Conservation (phyloP, 2,797 vertebrate genomes). For the Onychomys leucogaster region DNA sequence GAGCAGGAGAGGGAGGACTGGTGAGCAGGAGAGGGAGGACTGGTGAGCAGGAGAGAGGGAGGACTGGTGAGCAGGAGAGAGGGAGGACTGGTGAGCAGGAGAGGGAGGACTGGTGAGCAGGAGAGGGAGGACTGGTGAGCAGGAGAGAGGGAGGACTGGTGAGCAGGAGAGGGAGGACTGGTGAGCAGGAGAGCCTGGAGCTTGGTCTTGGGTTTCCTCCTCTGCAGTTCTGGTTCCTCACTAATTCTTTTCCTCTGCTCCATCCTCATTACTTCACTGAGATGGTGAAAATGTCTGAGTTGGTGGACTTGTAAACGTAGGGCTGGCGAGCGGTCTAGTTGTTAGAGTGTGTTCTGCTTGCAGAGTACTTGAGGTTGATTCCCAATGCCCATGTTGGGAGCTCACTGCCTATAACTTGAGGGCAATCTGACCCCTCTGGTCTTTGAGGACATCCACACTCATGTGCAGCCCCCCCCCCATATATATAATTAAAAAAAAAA, state of each 20-base stretch:
- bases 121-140: not conserved
- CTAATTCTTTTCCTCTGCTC: not conserved
- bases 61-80: too few relatives aligned
- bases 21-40: too few relatives aligned
- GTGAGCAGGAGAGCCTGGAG: not conserved
- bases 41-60: too few relatives aligned
- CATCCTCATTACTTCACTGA: not conserved
- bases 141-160: not conserved
- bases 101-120: not conserved
- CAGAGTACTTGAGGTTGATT: not conserved
- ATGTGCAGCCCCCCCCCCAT: not conserved
- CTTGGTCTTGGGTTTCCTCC: not conserved
- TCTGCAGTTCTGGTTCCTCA: not conserved
- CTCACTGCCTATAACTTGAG: not conserved
- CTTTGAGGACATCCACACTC: not conserved
- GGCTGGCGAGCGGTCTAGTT: not conserved
- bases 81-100: not conserved
- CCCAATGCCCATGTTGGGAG: not conserved
- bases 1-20: too few relatives aligned
- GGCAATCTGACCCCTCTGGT: not conserved
- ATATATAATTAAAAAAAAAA: not conserved
- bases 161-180: not conserved
- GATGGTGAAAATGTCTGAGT: not conserved
- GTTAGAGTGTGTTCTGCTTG: not conserved
- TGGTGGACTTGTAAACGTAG: not conserved